A percentile compares a stretch with the other conserved stretches of the same genome.
Conservation (phyloP, 2,797 vertebrate species). For the Karalla daura region DNA sequence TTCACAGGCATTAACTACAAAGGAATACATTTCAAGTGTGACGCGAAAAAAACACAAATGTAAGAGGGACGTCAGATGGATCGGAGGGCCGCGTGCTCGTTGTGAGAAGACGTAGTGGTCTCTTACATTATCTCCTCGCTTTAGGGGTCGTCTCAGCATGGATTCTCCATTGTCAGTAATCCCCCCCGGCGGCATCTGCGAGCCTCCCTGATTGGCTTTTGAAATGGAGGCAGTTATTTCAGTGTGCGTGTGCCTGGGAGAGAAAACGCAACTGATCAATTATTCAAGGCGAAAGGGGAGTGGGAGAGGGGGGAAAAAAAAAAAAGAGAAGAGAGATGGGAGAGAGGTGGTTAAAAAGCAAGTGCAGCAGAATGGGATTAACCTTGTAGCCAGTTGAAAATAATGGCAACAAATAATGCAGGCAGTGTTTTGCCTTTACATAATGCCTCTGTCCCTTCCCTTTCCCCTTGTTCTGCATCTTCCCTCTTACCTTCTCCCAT, state of each 20-base stretch:
- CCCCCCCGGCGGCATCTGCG: constrained; percentile 34
- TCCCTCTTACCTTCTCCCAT: constrained; percentile 2
- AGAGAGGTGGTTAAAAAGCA: constrained; percentile 41
- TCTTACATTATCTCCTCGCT: constrained; percentile 35
- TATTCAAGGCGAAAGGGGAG: constrained; percentile 76
- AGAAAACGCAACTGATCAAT: constrained; percentile 79
- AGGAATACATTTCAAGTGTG: background rate
- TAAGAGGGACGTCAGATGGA: background rate
- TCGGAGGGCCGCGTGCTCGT: constrained; percentile 1
- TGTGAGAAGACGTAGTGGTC: constrained; percentile 3
- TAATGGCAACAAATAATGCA: constrained; percentile 3
- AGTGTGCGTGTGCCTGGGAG: constrained; percentile 57
- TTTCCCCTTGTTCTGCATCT: background rate
- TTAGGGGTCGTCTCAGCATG: constrained; percentile 22
- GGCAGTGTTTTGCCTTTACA: constrained; percentile 11
- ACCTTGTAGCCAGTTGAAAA: constrained; percentile 33
- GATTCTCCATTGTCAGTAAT: constrained; percentile 39
- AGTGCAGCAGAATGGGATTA: constrained; percentile 30
- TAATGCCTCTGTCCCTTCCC: constrained; percentile 9
- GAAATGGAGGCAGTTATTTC: constrained; percentile 64
- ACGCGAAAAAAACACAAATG: background rate
- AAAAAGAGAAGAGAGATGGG: constrained; percentile 26
- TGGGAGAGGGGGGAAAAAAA: no score
- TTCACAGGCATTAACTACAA: constrained; percentile 20
- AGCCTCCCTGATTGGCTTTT: constrained; percentile 54